Conservation (phyloP, 2,113 vertebrate species). For the Ophthalmolycus amberensis region DNA sequence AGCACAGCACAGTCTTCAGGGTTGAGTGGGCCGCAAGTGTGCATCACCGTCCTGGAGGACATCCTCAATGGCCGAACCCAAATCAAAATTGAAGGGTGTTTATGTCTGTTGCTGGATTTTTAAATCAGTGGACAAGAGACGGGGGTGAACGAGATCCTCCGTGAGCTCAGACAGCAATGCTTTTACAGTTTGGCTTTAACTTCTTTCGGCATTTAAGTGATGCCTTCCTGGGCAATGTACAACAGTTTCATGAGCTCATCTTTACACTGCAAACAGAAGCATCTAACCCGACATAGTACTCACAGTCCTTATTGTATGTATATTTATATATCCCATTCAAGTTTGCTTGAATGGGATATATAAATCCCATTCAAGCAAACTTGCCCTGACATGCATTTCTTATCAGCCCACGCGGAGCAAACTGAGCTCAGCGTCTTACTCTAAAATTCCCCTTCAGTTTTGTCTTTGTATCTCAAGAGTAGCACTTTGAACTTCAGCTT, state of each 20-base stretch:
- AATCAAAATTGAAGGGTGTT: not conserved
- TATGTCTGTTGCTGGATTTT: not conserved
- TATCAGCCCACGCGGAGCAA: not conserved
- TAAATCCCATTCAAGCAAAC: not conserved
- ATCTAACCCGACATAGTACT: not conserved
- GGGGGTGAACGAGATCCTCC: not conserved
- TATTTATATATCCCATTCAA: too few species aligned
- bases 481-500: slow-evolving; percentile 56
- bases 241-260: not conserved
- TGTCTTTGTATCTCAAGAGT: slow-evolving; percentile 38
- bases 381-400: slow-evolving; percentile 23
- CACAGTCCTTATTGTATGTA: too few species aligned
- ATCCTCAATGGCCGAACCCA: not conserved
- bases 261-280: not conserved
- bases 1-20: not conserved
- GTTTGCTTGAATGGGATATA: not conserved
- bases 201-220: not conserved
- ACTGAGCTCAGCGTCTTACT: slow-evolving; percentile 11
- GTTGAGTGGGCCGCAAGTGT: not conserved
- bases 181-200: not conserved
- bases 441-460: slow-evolving; percentile 35
- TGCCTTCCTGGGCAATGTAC: not conserved
- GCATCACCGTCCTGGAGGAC: not conserved
- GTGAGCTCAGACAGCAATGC: not conserved
- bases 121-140: not conserved